phyloP scores from a whole-genome alignment of 2,113 vertebrate genomes.

The Tricholaema leucomelas region DNA sequence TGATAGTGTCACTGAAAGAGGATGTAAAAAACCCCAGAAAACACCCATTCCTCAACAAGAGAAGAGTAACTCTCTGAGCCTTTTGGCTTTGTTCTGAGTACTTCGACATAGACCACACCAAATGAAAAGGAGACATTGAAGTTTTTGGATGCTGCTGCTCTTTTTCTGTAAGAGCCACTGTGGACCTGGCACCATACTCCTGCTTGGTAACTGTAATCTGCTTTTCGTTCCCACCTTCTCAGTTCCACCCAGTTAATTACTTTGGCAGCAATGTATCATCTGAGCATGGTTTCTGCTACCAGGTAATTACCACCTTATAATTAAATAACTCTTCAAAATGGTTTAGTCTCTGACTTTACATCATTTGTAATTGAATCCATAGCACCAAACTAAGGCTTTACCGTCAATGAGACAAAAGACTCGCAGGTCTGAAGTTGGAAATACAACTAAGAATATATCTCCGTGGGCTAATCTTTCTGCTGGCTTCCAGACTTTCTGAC shows the following conservation, averaged over 20 bases:
- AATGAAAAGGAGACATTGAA: neutral
- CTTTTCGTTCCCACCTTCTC: neutral
- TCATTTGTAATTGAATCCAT: neutral
- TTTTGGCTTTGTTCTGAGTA: neutral
- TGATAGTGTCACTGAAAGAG: neutral
- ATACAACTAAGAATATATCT: neutral
- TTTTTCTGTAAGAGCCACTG: neutral
- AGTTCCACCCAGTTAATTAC: constrained; percentile 3
- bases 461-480: neutral
- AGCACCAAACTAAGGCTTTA: neutral
- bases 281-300: neutral
- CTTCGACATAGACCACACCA: neutral
- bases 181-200: neutral
- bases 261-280: neutral
- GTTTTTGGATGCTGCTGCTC: neutral
- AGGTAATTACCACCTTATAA: constrained; percentile 19
- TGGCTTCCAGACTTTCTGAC: neutral
- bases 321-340: constrained; percentile 16
- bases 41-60: neutral
- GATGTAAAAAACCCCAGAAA: too few species aligned
- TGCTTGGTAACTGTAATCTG: neutral
- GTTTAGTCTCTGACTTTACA: neutral
- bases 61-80: neutral
- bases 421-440: neutral
- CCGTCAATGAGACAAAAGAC: neutral